phyloP scores from a whole-genome alignment of 2,888 invertebrate species.

The Thalpophila matura region DNA sequence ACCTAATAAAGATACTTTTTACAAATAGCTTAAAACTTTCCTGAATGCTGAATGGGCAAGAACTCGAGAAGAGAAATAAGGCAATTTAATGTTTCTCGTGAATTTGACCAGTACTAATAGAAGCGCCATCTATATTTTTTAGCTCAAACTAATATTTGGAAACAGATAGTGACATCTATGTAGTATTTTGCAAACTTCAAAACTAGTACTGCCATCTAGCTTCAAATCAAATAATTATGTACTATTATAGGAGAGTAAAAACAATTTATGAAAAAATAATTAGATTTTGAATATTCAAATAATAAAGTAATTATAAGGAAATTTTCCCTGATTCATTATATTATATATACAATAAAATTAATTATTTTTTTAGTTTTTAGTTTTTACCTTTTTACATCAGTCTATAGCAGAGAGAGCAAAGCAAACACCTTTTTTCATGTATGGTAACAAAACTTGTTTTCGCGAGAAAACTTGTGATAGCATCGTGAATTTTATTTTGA shows the following conservation, averaged over 20 bases:
- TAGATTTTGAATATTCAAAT: too few relatives aligned
- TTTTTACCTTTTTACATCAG: too few relatives aligned
- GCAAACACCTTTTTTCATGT: constrained; percentile 60
- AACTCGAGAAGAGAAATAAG: too few relatives aligned
- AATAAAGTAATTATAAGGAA: background rate
- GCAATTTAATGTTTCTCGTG: background rate
- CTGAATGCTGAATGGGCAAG: too few relatives aligned
- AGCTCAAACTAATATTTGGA: background rate
- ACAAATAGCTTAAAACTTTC: too few relatives aligned
- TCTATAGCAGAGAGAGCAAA: background rate
- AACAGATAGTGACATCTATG: constrained; percentile 15
- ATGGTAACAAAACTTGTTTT: constrained; percentile 88
- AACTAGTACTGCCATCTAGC: constrained; percentile 20
- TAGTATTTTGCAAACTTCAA: background rate
- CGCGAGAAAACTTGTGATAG: constrained; percentile 83
- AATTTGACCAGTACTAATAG: background rate
- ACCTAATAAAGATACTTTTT: too few relatives aligned
- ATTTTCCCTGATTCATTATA: fast-evolving
- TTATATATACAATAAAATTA: too few relatives aligned
- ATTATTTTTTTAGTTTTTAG: background rate
- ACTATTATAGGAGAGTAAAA: too few relatives aligned
- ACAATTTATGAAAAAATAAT: background rate
- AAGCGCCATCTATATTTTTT: constrained; percentile 5
- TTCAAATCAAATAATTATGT: too few relatives aligned
- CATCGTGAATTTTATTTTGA: constrained; percentile 87